phyloP scores from a whole-genome alignment of 2,113 vertebrate species.

The Empidonax alnorum region DNA sequence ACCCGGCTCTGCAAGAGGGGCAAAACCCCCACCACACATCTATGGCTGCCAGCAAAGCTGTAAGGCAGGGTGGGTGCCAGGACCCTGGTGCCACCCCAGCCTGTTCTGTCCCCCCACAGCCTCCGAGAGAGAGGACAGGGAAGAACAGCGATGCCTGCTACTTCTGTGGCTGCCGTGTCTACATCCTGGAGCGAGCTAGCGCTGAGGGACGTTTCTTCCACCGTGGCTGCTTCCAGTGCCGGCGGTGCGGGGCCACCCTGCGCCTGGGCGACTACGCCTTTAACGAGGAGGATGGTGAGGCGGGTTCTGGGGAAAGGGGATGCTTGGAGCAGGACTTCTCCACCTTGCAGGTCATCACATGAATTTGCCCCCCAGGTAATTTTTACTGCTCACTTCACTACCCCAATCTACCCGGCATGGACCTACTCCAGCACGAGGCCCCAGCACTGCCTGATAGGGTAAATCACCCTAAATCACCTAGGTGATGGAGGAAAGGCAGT shows the following conservation, averaged over 20 bases:
- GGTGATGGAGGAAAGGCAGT: neutral
- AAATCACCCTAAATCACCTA: neutral
- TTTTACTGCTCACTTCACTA: conserved; percentile 78
- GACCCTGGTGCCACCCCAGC: neutral
- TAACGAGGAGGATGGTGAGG: conserved; percentile 80
- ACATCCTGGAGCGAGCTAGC: conserved; percentile 88
- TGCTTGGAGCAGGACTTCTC: neutral
- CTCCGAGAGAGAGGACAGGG: neutral
- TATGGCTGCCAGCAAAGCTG: neutral
- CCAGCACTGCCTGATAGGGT: neutral
- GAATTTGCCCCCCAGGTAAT: conserved; percentile 8
- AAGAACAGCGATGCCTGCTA: conserved; percentile 83
- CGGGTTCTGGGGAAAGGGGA: neutral
- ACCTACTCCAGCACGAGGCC: neutral
- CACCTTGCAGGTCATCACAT: rapidly evolving
- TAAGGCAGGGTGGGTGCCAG: neutral
- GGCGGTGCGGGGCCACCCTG: conserved; percentile 80
- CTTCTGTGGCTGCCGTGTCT: conserved; percentile 85
- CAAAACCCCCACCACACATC: neutral
- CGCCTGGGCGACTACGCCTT: conserved; percentile 85
- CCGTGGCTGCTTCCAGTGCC: conserved; percentile 89
- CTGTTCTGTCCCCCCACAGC: neutral
- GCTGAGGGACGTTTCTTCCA: conserved; percentile 91
- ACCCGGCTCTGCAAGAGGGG: neutral
- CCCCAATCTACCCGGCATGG: neutral